Base-by-base conservation (phyloP, 1,140 invertebrate species). In the Mercenaria mercenaria region DNA sequence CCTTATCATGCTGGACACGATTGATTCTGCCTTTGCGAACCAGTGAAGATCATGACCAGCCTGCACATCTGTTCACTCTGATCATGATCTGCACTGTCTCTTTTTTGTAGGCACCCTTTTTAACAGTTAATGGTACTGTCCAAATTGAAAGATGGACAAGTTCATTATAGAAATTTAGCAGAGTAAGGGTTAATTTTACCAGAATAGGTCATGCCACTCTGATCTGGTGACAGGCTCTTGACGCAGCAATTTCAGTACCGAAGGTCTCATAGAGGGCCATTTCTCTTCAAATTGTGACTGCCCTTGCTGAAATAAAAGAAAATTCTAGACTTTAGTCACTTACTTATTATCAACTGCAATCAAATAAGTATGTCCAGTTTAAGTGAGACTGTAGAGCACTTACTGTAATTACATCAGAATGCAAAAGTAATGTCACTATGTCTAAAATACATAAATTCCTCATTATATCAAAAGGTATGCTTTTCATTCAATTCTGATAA, bases 201-300 rank as follows among this genome's bases (percentile, higher is more conserved):
- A 99, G 96, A 99, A 99, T 89, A 99, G 96, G 95, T 99, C 98
- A 96, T 99, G 99, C 99, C 99, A 99, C 97, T 99, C 99, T 91
- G 96, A 97, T 94, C 98, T 97, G n/a, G 98, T 98, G 0, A 99
- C 98, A 39, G 98, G 97, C 95, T 99, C 98, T 96, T 99, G 99
- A 92, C 98, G 97, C 52, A 99, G 96, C 47, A 99, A 96, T 96
- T 99, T 99, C 72, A 99, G 96, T 61, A 99, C 98, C 91, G 98
- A 98, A 15, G 98, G 98, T 91, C 98, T 97, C 98, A 99, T 99
- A 89, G 97, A 97, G 72, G 98, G 98, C 99, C 99, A 99, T 97
- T 99, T 98, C 91, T 99, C 98, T 96, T 99, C 98, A 96, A 99
- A 99, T 92, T 95, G 94, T 77, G 95, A 94, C 92, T 96, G 94